phyloP scores from a whole-genome alignment of 2,113 vertebrate genomes.

The Naja naja region DNA sequence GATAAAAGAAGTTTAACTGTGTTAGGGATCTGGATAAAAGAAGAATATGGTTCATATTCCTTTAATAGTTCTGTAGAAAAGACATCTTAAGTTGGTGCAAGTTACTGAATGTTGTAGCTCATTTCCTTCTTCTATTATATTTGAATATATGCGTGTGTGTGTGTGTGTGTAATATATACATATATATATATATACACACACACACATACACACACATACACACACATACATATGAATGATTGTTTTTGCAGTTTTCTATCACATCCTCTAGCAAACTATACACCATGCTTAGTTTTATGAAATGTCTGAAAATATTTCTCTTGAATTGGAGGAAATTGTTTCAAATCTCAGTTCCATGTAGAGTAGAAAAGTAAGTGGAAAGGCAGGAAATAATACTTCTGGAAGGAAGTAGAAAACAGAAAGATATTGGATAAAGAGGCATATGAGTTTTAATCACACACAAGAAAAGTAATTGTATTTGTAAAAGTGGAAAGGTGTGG shows the following conservation, averaged over 20 bases:
- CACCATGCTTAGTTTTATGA: constrained; percentile 25
- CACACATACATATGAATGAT: neutral
- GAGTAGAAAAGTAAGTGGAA: constrained; percentile 26
- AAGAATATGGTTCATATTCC: neutral
- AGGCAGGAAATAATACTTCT: constrained; percentile 6
- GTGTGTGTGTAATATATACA: neutral
- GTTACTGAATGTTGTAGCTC: neutral
- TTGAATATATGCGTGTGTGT: neutral
- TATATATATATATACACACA: neutral
- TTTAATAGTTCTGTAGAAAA: neutral
- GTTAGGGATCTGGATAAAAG: neutral
- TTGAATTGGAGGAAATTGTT: constrained; percentile 28
- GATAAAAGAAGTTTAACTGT: no score
- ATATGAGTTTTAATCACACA: constrained; percentile 25
- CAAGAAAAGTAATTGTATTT: constrained; percentile 18
- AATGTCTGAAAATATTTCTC: constrained; percentile 38
- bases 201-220: no score
- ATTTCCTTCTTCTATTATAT: neutral
- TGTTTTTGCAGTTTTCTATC: constrained; percentile 13
- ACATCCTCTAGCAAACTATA: constrained; percentile 22
- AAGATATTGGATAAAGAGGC: constrained; percentile 7
- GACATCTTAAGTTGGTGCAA: neutral
- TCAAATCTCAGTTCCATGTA: constrained; percentile 11
- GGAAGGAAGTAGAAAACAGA: constrained; percentile 31
- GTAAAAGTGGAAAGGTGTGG: constrained; percentile 10